Conservation (phyloP, 2,797 vertebrate species). For the Callimico goeldii region DNA sequence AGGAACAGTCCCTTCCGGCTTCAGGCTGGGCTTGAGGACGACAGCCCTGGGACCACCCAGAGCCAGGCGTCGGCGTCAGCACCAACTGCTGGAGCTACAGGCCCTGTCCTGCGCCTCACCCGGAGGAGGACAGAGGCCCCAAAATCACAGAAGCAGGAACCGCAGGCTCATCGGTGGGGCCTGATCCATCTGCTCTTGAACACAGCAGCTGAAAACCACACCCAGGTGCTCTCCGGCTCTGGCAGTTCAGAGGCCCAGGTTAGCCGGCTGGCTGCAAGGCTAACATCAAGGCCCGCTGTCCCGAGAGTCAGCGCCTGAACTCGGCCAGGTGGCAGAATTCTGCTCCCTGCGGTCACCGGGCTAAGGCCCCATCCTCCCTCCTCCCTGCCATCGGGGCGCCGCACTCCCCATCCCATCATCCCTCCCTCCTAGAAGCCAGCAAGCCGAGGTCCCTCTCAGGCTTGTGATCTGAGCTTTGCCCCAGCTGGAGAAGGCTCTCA, state of each 20-base stretch:
- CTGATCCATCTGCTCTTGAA: background rate
- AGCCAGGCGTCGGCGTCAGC: fast-evolving
- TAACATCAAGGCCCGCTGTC: background rate
- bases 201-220: background rate
- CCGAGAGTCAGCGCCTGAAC: background rate
- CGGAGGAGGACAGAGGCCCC: background rate
- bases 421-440: background rate
- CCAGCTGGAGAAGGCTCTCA: background rate
- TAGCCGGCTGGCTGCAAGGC: background rate
- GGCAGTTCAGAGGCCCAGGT: background rate
- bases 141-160: background rate
- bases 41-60: fast-evolving
- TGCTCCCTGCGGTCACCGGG: fast-evolving
- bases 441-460: background rate
- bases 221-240: background rate
- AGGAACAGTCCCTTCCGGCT: background rate
- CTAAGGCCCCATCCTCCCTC: background rate
- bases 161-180: background rate
- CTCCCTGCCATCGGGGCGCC: fast-evolving
- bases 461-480: background rate
- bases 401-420: background rate
- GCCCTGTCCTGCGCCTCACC: background rate
- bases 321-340: background rate
- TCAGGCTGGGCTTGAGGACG: fast-evolving
- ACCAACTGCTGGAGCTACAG: background rate